A percentile compares a stretch with the other conserved stretches of the same genome.
phyloP scores from a whole-genome alignment of 2,797 vertebrate species.

The Gambusia yucatana region DNA sequence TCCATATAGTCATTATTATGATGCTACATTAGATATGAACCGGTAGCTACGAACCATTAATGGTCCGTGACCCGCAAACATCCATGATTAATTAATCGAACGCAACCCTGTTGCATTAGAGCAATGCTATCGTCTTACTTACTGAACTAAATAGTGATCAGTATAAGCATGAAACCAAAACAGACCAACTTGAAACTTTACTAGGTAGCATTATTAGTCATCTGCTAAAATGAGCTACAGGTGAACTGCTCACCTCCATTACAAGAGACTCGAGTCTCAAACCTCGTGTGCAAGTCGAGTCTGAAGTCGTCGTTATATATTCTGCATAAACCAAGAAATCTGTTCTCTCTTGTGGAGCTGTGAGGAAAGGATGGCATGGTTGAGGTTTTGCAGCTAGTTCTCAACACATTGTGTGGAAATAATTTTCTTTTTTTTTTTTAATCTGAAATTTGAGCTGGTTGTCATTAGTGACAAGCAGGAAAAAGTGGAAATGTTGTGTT shows the following conservation, averaged over 20 bases:
- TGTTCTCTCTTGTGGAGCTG: background rate
- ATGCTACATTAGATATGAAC: background rate
- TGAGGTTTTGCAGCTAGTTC: background rate
- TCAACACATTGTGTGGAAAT: background rate
- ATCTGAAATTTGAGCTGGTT: background rate
- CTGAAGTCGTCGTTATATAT: background rate
- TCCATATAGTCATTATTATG: background rate
- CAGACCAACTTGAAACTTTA: background rate
- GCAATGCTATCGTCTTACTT: background rate
- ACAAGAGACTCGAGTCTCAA: background rate
- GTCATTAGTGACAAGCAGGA: background rate
- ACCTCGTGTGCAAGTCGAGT: background rate
- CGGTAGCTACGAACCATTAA: background rate
- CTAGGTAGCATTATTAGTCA: background rate
- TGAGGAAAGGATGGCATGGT: background rate
- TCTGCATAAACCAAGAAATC: background rate
- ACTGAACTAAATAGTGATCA: background rate
- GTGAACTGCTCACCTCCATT: background rate
- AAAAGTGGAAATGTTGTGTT: background rate
- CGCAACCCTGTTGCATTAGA: background rate
- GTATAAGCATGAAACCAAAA: background rate
- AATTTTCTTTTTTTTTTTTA: background rate
- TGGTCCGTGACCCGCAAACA: background rate
- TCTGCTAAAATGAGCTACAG: too few species aligned
- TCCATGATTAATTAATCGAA: background rate